These are phyloP conservation scores for Masticophis lateralis DNA, from an alignment of 2,797 vertebrate species.

Conservation along the genomic window DNA sequence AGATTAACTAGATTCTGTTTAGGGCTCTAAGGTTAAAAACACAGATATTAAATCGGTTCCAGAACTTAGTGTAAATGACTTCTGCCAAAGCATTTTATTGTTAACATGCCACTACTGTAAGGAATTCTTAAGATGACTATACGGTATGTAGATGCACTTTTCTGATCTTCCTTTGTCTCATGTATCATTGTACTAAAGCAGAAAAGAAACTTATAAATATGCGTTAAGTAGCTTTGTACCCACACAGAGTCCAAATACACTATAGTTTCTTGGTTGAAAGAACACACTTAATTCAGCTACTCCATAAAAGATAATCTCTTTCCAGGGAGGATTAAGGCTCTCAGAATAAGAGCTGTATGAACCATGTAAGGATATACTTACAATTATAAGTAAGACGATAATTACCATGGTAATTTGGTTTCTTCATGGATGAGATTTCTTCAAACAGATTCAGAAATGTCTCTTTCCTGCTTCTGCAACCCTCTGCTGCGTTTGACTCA, in stretches of 20 bases:
- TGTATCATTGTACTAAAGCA: neutral
- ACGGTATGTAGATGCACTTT: neutral
- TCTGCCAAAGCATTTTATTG: neutral
- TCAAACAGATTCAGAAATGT: slow-evolving; percentile 64
- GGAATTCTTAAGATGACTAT: neutral
- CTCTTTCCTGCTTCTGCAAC: slow-evolving; percentile 45
- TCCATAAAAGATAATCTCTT: slow-evolving; percentile 60
- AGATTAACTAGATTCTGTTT: neutral
- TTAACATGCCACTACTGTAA: neutral
- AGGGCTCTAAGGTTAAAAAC: neutral
- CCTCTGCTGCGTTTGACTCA: slow-evolving; percentile 49
- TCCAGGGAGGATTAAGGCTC: slow-evolving; percentile 42
- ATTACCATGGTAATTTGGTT: slow-evolving; percentile 66
- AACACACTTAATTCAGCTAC: slow-evolving; percentile 33
- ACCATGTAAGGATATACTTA: slow-evolving; percentile 49
- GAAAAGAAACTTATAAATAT: neutral
- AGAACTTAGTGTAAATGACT: neutral
- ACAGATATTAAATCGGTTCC: neutral
- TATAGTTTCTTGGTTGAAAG: slow-evolving; percentile 38
- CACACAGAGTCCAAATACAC: slow-evolving; percentile 23
- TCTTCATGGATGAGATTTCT: slow-evolving; percentile 65
- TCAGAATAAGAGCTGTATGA: slow-evolving; percentile 48
- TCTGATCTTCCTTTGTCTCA: neutral
- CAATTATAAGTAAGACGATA: slow-evolving; percentile 50
- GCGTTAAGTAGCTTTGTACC: neutral